A percentile compares a stretch with the other conserved stretches of the same genome.
Conservation (phyloP, 1,140 invertebrate species). For the Diorhabda sublineata region DNA sequence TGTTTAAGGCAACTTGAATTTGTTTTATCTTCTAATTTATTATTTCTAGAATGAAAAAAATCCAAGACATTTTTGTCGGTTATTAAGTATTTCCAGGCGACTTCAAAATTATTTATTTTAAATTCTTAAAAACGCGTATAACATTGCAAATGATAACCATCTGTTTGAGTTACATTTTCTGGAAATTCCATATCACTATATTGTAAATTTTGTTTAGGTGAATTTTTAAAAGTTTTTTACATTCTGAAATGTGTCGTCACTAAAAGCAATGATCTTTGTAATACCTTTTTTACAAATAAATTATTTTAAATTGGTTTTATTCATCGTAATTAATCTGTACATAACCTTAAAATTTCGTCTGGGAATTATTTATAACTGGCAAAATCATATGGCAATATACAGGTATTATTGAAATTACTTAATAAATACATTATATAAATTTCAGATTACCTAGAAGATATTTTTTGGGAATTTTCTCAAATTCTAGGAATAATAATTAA, state of each 20-base stretch:
- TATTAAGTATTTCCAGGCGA: no score
- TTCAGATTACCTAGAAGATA: no score
- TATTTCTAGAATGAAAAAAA: no score
- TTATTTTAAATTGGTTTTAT: no score
- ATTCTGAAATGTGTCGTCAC: not conserved
- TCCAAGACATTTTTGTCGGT: no score
- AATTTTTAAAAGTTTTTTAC: not conserved
- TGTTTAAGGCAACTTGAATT: no score
- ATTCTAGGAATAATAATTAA: no score
- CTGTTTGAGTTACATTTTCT: conserved; percentile 1
- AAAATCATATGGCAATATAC: not conserved
- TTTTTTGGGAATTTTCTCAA: no score
- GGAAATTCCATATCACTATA: conserved; percentile 3
- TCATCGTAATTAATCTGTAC: not conserved
- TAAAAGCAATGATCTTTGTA: no score
- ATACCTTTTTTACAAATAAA: no score
- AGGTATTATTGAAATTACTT: conserved; percentile 1
- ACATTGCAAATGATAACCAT: conserved; percentile 3
- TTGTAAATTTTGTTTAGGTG: not conserved
- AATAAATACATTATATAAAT: not conserved
- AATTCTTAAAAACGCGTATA: not conserved
- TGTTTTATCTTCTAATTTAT: no score
- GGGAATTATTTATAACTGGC: not conserved
- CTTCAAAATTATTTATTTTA: no score
- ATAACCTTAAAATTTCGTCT: not conserved